Evolutionary conservation across 2,113 vertebrate genomes (phyloP).

Genomic region (Antechinus flavipes): DNA sequence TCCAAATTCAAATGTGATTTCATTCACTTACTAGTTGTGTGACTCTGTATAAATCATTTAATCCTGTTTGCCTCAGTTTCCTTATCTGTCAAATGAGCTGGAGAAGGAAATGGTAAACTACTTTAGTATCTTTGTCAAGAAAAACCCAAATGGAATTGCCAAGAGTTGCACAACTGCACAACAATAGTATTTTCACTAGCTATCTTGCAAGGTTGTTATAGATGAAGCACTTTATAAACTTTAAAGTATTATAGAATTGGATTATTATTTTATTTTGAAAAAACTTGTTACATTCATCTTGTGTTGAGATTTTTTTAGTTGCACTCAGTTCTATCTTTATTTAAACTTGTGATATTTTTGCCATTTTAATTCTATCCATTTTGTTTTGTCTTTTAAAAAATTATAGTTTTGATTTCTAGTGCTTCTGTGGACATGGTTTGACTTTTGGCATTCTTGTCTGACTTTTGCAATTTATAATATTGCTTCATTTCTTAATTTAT

Average conservation of each 20-base stretch:
- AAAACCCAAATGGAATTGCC: not conserved
- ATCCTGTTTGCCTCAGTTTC: not conserved
- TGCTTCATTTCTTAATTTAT: not conserved
- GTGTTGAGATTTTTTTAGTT: not conserved
- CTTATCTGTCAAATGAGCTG: not conserved
- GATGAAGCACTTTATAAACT: not conserved
- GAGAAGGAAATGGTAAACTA: not conserved
- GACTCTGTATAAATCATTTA: not conserved
- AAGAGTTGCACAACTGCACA: not conserved
- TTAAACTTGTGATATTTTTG: not conserved
- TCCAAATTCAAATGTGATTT: no score
- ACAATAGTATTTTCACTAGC: not conserved
- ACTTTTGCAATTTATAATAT: not conserved
- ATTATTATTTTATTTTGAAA: not conserved
- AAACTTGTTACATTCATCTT: not conserved
- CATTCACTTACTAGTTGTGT: not conserved
- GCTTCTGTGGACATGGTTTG: not conserved
- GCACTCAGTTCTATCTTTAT: not conserved
- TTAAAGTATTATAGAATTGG: not conserved
- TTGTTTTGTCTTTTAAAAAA: not conserved
- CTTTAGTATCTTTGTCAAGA: not conserved
- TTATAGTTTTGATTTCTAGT: not conserved
- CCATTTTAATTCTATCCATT: not conserved
- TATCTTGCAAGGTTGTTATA: not conserved
- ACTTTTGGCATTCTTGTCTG: not conserved